phyloP scores from a whole-genome alignment of 2,888 invertebrate species.

The Allygus modestus region DNA sequence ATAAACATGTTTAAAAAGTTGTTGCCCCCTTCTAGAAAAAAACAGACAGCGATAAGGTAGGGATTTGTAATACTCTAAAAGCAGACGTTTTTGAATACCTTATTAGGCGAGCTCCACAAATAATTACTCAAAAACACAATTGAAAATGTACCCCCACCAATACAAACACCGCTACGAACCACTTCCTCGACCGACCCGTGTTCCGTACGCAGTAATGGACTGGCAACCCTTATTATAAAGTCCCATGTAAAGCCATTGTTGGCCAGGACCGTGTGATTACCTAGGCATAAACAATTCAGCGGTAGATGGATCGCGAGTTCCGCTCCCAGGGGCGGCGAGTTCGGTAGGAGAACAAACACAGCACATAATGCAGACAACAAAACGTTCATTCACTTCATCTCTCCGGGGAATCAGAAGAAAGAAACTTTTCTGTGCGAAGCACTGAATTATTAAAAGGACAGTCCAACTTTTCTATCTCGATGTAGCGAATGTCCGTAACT shows the following conservation, averaged over 20 bases:
- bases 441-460: conserved; percentile 37
- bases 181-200: no score
- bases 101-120: no score
- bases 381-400: conserved; percentile 37
- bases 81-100: no score
- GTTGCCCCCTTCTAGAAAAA: no score
- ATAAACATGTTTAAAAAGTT: no score
- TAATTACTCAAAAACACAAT: no score
- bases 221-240: neutral
- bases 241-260: neutral
- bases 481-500: neutral
- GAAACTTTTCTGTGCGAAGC: conserved; percentile 5
- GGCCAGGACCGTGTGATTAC: conserved; percentile 1
- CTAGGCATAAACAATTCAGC: conserved; percentile 18
- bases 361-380: conserved; percentile 47
- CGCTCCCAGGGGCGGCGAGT: neutral
- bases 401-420: conserved; percentile 18
- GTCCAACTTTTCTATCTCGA: conserved; percentile 30
- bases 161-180: no score
- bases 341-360: conserved; percentile 22
- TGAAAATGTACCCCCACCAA: no score
- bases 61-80: no score
- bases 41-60: no score
- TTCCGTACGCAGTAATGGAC: conserved; percentile 5
- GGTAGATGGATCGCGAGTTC: neutral